Evolutionary conservation across 2,888 invertebrate genomes (phyloP), one percentile per base, ranked within the genome.

Genomic region (Heliconius ethilla): DNA sequence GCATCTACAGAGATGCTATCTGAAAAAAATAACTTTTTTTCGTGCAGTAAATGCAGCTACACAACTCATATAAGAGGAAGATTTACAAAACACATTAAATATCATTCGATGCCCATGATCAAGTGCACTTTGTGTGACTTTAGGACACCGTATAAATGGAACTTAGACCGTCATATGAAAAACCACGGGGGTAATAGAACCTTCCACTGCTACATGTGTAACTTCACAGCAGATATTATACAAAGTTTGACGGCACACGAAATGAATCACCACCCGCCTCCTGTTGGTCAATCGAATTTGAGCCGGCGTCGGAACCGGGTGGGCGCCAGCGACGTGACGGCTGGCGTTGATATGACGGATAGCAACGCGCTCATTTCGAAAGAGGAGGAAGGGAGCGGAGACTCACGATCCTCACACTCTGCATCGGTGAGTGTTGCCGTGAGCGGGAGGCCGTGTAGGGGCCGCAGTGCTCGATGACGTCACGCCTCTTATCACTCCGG

Each of bases 51-150:
- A 92, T 99, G 99, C 92, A 97, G 97, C 84, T 99, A 98, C 90
- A 97, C 97, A 82, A 99, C 98, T 3, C 97, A 98, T 90, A 97
- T 98, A 86, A 97, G 97, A 87, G 97, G 98, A 75, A 96, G 98
- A 79, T 98, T 96, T 89, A 98, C 98, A 79, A 98, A 98, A 89
- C 98, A 98, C 89, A 97, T 98, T 75, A 98, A 98, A 87, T 98
- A 98, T 90, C 98, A 98, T 90, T 97, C 98, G 79, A 98, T 98
- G 97, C 98, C 97, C 84, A 98, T 98, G 97, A 98, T 98, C 84
- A 98, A 98, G 91, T 99, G 99, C 90, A 97, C 97, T 78, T 96
- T 97, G 89, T 99, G 99, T 91, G 98, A 98, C 88, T 99, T 99
- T 89, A 96, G 97, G 82, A 98, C 98, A 27, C 98, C 98, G 33